Evolutionary conservation across 2,797 vertebrate genomes (phyloP), one percentile per base, ranked within the genome.

Genomic region (Gambelia wislizenii): DNA sequence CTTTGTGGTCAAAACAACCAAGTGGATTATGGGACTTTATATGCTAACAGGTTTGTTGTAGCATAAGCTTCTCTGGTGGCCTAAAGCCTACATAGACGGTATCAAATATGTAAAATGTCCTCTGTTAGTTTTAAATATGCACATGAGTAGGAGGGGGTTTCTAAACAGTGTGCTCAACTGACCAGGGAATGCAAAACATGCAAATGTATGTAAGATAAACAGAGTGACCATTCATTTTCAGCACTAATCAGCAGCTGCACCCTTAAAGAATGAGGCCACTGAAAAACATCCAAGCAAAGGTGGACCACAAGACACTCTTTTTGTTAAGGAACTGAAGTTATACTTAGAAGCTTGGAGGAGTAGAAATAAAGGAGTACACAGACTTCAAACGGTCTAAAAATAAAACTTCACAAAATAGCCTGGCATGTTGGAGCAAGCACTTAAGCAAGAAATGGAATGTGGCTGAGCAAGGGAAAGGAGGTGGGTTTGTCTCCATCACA

Each of bases 371-470:
- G 39, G 9, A 72, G 78, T 25, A 44, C 2, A 44, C 67, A 47
- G 81, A 59, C 54, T 61, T 80, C 39, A 85, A 25, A 75, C 56
- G 76, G 25, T 25, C 47, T 42, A 67, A 42, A 22, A 54, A 75
- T 61, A 75, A 33, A n/a, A 27, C 42, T 9, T 64, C 18, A 33
- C 33, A 79, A 80, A 81, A 36, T 7, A 22, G 33, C 12, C 8
- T 72, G 39, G 33, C 83, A 2, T 89, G 77, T 85, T 52, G 49
- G 67, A 64, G 77, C 88, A 85, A 61, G 83, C 61, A 6, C 22
- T 72, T 47, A 8, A 72, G 33, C 64, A 61, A 80, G 64, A 18
- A 80, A 42, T 80, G 77, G 75, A 89, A 85, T 85, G 88, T 61
- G 49, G 76, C 42, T 79, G 76, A 70, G 42, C 76, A 36, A 79